phyloP scores from a whole-genome alignment of 2,888 invertebrate genomes.

The Eupithecia pulchellata region DNA sequence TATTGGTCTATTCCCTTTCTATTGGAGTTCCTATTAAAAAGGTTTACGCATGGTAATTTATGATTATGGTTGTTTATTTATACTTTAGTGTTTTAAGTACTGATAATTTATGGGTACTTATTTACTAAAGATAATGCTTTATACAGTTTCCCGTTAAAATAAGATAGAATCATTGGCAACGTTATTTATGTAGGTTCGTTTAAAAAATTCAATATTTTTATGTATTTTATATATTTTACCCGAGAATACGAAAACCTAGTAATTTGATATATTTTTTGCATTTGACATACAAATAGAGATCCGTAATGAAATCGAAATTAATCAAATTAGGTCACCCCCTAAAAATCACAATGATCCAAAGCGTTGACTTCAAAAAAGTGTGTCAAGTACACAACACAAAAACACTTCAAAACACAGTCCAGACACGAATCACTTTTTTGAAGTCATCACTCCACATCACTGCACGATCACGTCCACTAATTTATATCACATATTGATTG shows the following conservation, averaged over 20 bases:
- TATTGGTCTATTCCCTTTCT: constrained; percentile 8
- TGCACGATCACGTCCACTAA: constrained; percentile 53
- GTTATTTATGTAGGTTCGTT: background rate
- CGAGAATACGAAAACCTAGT: background rate
- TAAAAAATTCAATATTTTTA: background rate
- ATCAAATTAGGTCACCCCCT: constrained; percentile 15
- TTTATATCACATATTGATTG: constrained; percentile 18
- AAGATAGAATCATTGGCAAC: background rate
- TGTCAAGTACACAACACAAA: constrained; percentile 50
- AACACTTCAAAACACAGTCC: constrained; percentile 43
- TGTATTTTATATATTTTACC: no score
- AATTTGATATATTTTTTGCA: no score
- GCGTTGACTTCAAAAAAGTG: constrained; percentile 80
- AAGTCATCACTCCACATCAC: constrained; percentile 74
- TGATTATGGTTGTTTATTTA: background rate
- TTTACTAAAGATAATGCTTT: background rate
- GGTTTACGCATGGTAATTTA: background rate
- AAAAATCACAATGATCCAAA: constrained; percentile 43
- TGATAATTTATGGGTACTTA: background rate
- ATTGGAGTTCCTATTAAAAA: background rate
- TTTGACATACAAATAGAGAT: background rate
- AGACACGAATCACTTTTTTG: constrained; percentile 74
- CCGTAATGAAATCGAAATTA: background rate
- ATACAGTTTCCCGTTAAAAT: background rate
- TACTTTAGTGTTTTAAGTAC: background rate